Base-by-base conservation (phyloP, 2,797 vertebrate genomes). In the Amblyopsis hoosieri region DNA sequence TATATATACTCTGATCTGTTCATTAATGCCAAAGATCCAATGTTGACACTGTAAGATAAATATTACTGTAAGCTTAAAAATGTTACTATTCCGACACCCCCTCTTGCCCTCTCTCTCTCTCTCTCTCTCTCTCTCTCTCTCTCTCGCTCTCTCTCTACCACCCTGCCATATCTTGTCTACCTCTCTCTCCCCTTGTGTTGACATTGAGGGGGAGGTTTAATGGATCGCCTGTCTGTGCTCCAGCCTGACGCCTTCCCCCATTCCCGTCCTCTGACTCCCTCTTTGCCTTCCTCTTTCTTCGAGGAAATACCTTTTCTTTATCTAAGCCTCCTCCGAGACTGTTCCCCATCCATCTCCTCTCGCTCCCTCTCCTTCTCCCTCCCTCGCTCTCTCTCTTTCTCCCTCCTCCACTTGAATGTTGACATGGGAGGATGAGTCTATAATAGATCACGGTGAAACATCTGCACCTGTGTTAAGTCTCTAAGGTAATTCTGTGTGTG, bases 401-500 rank as follows among this genome's bases (percentile, higher is more conserved):
- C 81, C 80, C 73, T 78, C 77, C 75, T 55, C 53, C 75, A 80
- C 85, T 72, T 86, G 79, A 78, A 87, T 87, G 87, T 83, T 86
- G 85, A 86, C 80, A 84, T 69, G 80, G 84, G 79, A 83, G 85
- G 74, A 75, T 78, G 87, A 86, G 76, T 83, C 86, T 86, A 37
- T 37, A 85, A 89, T 90, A 83, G 87, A 90, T 90, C 84, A 90
- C 83, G 67, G 75, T 83, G 86, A 85, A 87, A 85, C 81, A 88
- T 85, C 83, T 87, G 86, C 84, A 89, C 85, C 87, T 89, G 80
- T 87, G 87, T 87, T 86, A 78, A 85, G 80, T 87, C 83, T 88
- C 88, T 77, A 74, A 67, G 81, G 85, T 80, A 82, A 47, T 64
- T 9, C 15, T 0, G 37, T 37, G 29, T 47, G 29, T 47, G 19